Conservation (phyloP, 2,797 vertebrate species). For the Morelia viridis region DNA sequence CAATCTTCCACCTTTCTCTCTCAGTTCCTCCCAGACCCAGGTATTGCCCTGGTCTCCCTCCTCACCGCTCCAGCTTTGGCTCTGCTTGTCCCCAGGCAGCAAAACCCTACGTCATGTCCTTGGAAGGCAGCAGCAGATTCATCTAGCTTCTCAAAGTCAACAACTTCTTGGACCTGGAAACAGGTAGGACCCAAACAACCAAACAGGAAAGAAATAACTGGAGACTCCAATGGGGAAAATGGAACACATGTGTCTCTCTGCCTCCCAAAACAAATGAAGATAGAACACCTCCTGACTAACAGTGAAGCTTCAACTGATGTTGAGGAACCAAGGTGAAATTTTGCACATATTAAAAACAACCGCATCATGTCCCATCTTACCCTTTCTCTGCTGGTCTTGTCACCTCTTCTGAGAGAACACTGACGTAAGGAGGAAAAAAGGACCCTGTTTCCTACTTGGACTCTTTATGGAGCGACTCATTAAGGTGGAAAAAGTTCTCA, state of each 20-base stretch:
- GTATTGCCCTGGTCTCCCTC: neutral
- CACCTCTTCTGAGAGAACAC: no score
- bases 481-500: no score
- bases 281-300: neutral
- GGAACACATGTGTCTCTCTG: neutral
- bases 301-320: neutral
- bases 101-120: slow-evolving; percentile 91
- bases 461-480: no score
- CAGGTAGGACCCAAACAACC: neutral
- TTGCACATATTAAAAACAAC: neutral
- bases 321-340: neutral
- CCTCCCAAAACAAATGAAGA: neutral
- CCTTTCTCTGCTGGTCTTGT: no score
- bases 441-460: no score
- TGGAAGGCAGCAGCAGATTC: slow-evolving; percentile 82
- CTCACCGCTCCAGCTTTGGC: slow-evolving; percentile 87
- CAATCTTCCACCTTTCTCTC: neutral
- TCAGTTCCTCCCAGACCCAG: neutral
- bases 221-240: neutral
- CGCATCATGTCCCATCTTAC: no score
- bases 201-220: neutral
- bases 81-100: slow-evolving; percentile 92
- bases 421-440: no score
- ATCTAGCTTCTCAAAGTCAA: slow-evolving; percentile 92
- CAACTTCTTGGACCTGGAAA: slow-evolving; percentile 84